Evolutionary conservation across 2,797 vertebrate species (phyloP).

Genomic region (Tadarida brasiliensis): DNA sequence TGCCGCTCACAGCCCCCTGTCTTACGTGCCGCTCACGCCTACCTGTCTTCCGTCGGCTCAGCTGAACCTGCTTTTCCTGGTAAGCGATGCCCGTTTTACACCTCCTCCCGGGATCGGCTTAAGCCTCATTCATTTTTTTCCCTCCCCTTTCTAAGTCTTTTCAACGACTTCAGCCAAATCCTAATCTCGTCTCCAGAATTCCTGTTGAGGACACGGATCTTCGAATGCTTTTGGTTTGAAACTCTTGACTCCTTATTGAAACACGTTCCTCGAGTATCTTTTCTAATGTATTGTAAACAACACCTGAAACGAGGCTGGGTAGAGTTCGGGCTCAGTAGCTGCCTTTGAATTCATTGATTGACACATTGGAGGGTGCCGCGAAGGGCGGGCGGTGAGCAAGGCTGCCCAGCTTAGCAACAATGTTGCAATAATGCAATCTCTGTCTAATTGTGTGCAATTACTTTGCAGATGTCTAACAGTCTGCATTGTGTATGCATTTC

Average conservation of each 20-base stretch:
- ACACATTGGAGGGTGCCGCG: accelerated
- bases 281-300: background rate
- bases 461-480: too few relatives aligned
- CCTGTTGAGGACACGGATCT: background rate
- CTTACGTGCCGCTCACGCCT: accelerated
- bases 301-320: background rate
- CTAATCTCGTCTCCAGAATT: background rate
- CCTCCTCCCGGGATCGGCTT: background rate
- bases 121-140: background rate
- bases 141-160: background rate
- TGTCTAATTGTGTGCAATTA: background rate
- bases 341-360: background rate
- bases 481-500: background rate
- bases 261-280: background rate
- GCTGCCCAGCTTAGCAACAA: accelerated
- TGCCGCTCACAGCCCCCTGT: background rate
- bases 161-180: background rate
- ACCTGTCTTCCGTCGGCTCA: accelerated
- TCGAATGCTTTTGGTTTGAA: background rate
- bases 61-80: background rate
- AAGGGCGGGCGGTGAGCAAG: accelerated
- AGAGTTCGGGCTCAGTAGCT: background rate
- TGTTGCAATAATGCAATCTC: background rate
- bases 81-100: background rate
- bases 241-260: background rate